Percentiles rank a stretch among this genome's conserved stretches.
Conservation (phyloP, 2,797 vertebrate species). For the Micromesistius poutassou region DNA sequence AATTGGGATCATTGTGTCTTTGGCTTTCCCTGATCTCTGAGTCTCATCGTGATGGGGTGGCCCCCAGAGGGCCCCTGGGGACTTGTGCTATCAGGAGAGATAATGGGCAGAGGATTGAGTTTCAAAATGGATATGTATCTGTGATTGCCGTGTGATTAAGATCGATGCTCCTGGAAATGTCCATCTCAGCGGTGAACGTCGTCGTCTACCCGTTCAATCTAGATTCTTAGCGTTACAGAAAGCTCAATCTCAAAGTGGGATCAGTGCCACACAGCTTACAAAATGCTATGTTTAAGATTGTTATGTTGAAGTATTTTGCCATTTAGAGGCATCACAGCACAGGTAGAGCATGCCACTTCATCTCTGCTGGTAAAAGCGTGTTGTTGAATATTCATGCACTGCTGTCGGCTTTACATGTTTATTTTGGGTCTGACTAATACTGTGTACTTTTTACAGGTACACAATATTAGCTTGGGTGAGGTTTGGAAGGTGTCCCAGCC, state of each 20-base stretch:
- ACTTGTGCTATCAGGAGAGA: neutral
- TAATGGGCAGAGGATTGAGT: neutral
- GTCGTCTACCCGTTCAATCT: neutral
- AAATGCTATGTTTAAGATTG: too few species aligned
- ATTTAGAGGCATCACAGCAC: too few species aligned
- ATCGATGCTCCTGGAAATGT: neutral
- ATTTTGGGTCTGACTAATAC: neutral
- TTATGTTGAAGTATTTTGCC: too few species aligned
- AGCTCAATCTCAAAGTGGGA: too few species aligned
- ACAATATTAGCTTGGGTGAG: neutral
- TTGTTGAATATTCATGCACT: neutral
- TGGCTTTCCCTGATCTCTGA: neutral
- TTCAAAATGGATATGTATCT: conserved; percentile 3
- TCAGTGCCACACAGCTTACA: too few species aligned
- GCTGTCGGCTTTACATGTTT: neutral
- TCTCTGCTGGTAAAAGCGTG: neutral
- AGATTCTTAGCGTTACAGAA: neutral
- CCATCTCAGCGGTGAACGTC: neutral
- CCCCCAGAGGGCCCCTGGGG: neutral
- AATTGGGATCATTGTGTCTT: neutral
- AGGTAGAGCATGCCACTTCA: too few species aligned
- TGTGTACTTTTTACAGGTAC: neutral
- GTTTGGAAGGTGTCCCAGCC: neutral
- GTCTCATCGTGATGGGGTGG: neutral
- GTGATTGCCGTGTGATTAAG: neutral